A percentile compares a stretch with the other conserved stretches of the same genome.
Evolutionary conservation across 1,140 invertebrate genomes (phyloP).

Genomic region (Drosophila sp.): DNA sequence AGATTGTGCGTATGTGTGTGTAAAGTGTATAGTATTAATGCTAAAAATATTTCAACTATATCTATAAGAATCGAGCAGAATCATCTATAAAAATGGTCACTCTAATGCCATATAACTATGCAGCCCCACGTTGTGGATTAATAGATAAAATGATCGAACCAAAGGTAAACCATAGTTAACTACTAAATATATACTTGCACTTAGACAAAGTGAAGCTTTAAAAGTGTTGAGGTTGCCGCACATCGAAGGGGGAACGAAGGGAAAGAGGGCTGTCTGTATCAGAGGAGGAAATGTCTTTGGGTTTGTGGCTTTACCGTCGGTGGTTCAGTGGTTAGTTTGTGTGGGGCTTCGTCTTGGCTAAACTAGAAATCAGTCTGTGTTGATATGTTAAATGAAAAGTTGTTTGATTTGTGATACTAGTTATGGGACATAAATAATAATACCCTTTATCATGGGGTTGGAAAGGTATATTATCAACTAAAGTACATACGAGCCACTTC

Average conservation of each 20-base stretch:
- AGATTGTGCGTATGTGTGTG: conserved; percentile 18
- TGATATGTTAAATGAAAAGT: conserved; percentile 8
- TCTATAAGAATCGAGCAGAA: conserved; percentile 33
- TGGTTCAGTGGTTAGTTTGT: conserved; percentile 15
- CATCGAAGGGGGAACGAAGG: not conserved
- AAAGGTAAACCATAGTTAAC: conserved; percentile 82
- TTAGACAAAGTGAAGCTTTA: conserved; percentile 58
- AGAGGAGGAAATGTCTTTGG: conserved; percentile 12
- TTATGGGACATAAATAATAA: conserved; percentile 6
- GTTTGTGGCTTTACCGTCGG: conserved; percentile 40
- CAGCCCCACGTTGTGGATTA: conserved; percentile 84
- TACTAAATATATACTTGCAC: conserved; percentile 18
- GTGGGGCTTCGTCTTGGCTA: conserved; percentile 11
- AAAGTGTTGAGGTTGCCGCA: conserved; percentile 57
- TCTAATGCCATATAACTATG: conserved; percentile 85
- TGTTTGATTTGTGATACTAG: conserved; percentile 12
- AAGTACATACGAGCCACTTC: no score
- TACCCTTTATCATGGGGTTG: not conserved
- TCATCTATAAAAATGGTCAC: conserved; percentile 83
- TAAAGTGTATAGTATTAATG: conserved; percentile 14
- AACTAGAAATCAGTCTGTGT: conserved; percentile 3
- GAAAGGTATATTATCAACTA: no score
- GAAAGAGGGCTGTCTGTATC: not conserved
- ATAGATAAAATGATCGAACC: conserved; percentile 85
- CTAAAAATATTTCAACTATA: not conserved